Conservation (phyloP, 2,888 invertebrate species). For the Noctua pronuba region DNA sequence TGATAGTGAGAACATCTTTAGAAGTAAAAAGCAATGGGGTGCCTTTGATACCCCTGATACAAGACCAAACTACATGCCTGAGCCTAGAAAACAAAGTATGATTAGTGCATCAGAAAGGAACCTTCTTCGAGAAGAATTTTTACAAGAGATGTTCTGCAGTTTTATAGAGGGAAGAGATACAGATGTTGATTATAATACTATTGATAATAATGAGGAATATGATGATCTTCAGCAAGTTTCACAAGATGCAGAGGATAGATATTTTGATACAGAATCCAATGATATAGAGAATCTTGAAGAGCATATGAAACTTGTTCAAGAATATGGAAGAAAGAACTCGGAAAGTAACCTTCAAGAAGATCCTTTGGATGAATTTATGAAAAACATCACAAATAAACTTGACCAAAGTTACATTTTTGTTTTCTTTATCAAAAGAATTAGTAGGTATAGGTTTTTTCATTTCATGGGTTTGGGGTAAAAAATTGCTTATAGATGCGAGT, state of each 20-base stretch:
- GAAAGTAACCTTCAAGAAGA: constrained; percentile 86
- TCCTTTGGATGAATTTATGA: constrained; percentile 94
- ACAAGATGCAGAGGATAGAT: constrained; percentile 96
- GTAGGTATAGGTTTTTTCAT: no score
- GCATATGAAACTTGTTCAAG: constrained; percentile 83
- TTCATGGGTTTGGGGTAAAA: background rate
- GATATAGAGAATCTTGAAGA: constrained; percentile 87
- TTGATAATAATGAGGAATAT: constrained; percentile 95
- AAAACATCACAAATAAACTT: constrained; percentile 84
- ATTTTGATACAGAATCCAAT: constrained; percentile 96
- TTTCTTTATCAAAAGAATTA: constrained; percentile 21
- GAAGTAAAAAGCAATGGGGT: constrained; percentile 86
- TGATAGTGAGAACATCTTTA: constrained; percentile 63
- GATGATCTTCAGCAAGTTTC: constrained; percentile 92
- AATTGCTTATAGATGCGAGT: background rate
- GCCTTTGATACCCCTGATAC: constrained; percentile 89
- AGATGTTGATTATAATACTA: constrained; percentile 95
- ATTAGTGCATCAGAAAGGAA: constrained; percentile 91
- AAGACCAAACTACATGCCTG: constrained; percentile 76
- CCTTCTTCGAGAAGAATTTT: constrained; percentile 94
- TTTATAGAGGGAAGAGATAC: constrained; percentile 95
- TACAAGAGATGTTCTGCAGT: constrained; percentile 95
- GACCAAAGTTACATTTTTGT: constrained; percentile 41
- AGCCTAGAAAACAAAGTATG: constrained; percentile 77
- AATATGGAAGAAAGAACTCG: constrained; percentile 77